Evolutionary conservation across 2,888 invertebrate genomes (phyloP), one percentile per base, ranked within the genome.

Genomic region (Drosophila tanythrix): DNA sequence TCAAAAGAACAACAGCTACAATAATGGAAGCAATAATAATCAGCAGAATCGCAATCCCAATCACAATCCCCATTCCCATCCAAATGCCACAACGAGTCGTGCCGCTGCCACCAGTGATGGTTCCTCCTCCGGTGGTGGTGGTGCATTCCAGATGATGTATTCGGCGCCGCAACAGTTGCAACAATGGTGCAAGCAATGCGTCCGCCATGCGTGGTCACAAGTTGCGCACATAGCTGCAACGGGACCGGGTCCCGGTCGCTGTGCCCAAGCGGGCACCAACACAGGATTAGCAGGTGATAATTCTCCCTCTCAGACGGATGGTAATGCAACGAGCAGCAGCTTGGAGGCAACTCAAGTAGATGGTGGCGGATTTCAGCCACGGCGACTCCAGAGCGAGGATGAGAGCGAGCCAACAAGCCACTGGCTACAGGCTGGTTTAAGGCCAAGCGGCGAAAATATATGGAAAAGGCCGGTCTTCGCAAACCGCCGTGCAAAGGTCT

Each of bases 201-300:
- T 81, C 55, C 86, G 80, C 18, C 74, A 62, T 87, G 73, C 74
- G 69, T 35, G 69, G 76, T 0, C 70, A 87, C 56, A 63, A 76
- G 3, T n/a, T 83, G 40, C 68, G 85, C 80, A 82, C n/a, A 85
- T 83, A 27, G 85, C 89, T n/a, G 66, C 87, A 8, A 87, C 83
- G n/a, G 68, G 71, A 35, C 89, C 87, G 3, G 62, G 56, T 7
- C 51, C 87, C 7, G 62, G 57, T 7, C 53, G 33, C 5, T 66
- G 10, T 36, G 10, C 57, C 72, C 13, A 68, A 75, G 66, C 18
- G 18, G 48, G 43, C 48, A 67, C 64, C 4, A 70, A 52, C 15
- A 73, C 72, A 0, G 29, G 59, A 6, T 56, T 33, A 8, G 29
- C 31, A 1, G 59, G 51, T 0, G 51, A 51, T 2, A 40, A 46